phyloP scores from a whole-genome alignment of 1,140 invertebrate species.

The Drosophila aff. region DNA sequence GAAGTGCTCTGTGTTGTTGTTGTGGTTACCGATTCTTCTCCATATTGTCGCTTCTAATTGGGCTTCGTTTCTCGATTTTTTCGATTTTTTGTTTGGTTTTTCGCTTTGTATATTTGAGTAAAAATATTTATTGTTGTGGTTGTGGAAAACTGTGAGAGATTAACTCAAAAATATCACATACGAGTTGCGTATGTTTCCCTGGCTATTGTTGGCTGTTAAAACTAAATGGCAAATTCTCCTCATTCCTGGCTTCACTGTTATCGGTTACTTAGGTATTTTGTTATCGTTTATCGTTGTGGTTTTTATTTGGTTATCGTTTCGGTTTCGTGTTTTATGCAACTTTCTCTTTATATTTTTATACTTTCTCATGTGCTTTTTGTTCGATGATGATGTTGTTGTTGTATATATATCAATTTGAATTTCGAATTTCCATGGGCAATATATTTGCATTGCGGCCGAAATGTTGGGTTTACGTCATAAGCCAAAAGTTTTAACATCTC shows the following conservation, averaged over 20 bases:
- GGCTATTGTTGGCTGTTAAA: constrained; percentile 85
- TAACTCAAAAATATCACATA: constrained; percentile 85
- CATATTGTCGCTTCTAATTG: constrained; percentile 77
- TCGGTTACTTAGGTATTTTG: constrained; percentile 57
- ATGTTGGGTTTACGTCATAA: constrained; percentile 66
- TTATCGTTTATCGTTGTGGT: constrained; percentile 55
- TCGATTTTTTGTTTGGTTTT: constrained; percentile 44
- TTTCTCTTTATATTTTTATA: constrained; percentile 71
- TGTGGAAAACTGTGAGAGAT: constrained; percentile 65
- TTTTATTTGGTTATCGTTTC: constrained; percentile 48
- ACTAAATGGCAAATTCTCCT: constrained; percentile 71
- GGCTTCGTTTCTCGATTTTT: constrained; percentile 52
- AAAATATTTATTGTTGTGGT: constrained; percentile 51
- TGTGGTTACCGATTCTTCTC: constrained; percentile 54
- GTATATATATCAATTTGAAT: constrained; percentile 83
- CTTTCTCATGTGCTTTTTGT: constrained; percentile 54
- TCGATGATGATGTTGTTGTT: constrained; percentile 65
- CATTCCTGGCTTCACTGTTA: constrained; percentile 31
- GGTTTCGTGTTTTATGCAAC: constrained; percentile 62
- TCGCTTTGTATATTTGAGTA: constrained; percentile 72
- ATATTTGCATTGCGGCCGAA: constrained; percentile 40
- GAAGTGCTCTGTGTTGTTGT: constrained; percentile 74
- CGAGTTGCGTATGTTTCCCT: constrained; percentile 85
- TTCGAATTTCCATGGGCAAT: constrained; percentile 48
- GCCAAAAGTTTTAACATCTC: constrained; percentile 75